Base-by-base conservation (phyloP, 2,888 invertebrate species). In the Drosophila flavopinicola region DNA sequence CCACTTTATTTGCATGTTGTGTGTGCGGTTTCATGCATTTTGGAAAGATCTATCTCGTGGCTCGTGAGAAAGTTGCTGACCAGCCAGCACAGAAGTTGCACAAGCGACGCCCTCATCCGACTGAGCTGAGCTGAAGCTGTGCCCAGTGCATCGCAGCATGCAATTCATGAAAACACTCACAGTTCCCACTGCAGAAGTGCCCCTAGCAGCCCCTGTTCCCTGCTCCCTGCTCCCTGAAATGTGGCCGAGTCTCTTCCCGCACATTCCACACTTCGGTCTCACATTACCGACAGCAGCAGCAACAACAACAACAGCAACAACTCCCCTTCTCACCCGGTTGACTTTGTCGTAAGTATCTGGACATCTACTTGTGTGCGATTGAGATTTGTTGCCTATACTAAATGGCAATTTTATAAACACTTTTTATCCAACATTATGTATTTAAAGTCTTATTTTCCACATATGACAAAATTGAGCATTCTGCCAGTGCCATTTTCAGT, bases 241-340 rank as follows among this genome's bases (percentile, higher is more conserved):
- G 38, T 20, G 54, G 37, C 30, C 32, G 10, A 30, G 44, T 51
- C 38, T 54, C 72, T 67, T 67, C 73, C 78, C 79, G 73, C 74
- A 74, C 79, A 78, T 79, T 83, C 74, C 45, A 47, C n/a, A 65
- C 52, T 66, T 47, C 27, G 37, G 54, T 51, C 51, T 79, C 60
- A 38, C 56, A 67, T 78, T 78, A 70, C 82, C 54, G 42, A 35
- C 38, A 41, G 38, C 37, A 47, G 53, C 45, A 37, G 51, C 35
- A 27, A 13, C 13, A 10, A 10, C 23, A 15, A 53, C 56, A 49
- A 59, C 33, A 41, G 44, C 11, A 3, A 20, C 20, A 20, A 3
- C 4, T 20, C 2, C 20, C 4, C 20, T 20, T n/a, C n/a, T n/a
- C n/a, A n/a, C n/a, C 20, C 20, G 20, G 20, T 20, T 20, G 20